Evolutionary conservation across 2,888 invertebrate genomes (phyloP).

Genomic region (Andrena hattorfiana): DNA sequence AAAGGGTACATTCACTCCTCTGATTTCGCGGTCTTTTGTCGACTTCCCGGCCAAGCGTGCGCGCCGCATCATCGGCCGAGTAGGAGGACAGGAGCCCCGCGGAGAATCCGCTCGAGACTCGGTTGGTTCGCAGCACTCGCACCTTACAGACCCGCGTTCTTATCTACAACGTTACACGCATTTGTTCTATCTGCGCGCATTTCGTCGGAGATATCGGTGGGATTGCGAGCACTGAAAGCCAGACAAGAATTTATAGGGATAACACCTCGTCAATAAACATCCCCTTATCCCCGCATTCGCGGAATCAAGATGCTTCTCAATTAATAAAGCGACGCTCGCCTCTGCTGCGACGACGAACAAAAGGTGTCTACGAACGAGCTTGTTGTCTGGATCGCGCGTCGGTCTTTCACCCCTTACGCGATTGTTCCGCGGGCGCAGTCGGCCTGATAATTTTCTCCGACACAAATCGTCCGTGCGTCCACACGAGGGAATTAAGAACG

Average conservation of each 20-base stretch:
- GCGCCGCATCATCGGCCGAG: slow-evolving; percentile 9
- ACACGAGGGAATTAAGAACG: slow-evolving; percentile 65
- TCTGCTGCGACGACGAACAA: slow-evolving; percentile 15
- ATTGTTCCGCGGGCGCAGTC: slow-evolving; percentile 10
- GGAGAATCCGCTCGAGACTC: slow-evolving; percentile 2
- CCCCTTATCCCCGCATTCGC: no score
- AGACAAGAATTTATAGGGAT: no score
- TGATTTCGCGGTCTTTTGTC: slow-evolving; percentile 63
- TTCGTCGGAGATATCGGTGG: no score
- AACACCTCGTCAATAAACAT: not conserved
- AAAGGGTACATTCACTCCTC: slow-evolving; percentile 49
- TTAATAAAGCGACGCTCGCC: slow-evolving; percentile 23
- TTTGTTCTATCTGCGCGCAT: no score
- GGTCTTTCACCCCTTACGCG: slow-evolving; percentile 1
- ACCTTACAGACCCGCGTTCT: not conserved
- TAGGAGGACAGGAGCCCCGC: slow-evolving; percentile 6
- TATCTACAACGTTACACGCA: not conserved
- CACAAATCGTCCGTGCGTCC: slow-evolving; percentile 36
- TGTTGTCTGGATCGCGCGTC: slow-evolving; percentile 12
- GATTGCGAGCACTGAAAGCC: no score
- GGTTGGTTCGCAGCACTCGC: not conserved
- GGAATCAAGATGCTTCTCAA: slow-evolving; percentile 18
- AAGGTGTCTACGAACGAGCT: not conserved
- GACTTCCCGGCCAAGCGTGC: slow-evolving; percentile 29
- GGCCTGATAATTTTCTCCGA: not conserved